A percentile compares a stretch with the other conserved stretches of the same genome.
phyloP scores from a whole-genome alignment of 2,888 invertebrate genomes.

The Papilio demoleus region DNA sequence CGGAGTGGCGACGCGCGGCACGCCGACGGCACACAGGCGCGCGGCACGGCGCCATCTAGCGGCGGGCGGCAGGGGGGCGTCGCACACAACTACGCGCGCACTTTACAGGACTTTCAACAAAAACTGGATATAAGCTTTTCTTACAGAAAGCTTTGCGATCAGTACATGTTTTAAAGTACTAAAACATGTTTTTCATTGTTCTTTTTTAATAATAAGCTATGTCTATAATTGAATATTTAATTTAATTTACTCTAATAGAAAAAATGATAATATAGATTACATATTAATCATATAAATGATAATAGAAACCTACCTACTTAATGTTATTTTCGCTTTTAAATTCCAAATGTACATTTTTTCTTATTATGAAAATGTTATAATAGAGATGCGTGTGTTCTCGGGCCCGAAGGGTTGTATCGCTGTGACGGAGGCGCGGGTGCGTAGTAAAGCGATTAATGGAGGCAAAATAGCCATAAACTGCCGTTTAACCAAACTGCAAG shows the following conservation, averaged over 20 bases:
- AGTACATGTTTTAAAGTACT: neutral
- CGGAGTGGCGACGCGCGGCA: conserved; percentile 76
- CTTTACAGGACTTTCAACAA: conserved; percentile 40
- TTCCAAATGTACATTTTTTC: neutral
- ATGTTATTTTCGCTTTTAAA: neutral
- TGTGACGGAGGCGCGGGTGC: conserved; percentile 72
- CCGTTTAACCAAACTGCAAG: conserved; percentile 84
- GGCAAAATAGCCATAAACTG: conserved; percentile 83
- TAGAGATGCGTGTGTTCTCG: conserved; percentile 5
- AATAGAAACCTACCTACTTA: no score
- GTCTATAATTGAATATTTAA: neutral
- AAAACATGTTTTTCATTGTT: neutral
- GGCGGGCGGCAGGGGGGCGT: conserved; percentile 62
- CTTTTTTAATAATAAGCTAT: neutral
- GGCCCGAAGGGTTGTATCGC: conserved; percentile 61
- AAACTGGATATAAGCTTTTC: conserved; percentile 32
- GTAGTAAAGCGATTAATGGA: conserved; percentile 83
- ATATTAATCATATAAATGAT: no score
- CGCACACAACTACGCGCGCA: conserved; percentile 12
- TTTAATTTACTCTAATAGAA: neutral
- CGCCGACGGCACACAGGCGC: conserved; percentile 74
- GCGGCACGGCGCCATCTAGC: conserved; percentile 68
- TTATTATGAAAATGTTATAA: neutral
- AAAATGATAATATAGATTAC: neutral
- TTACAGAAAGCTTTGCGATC: neutral